A percentile compares a stretch with the other conserved stretches of the same genome.
Evolutionary conservation across 2,113 vertebrate genomes (phyloP).

Genomic region (Bos taurus): ARS-UCD2.0 NC_037340.1:4437001-4437500

Average conservation of each 20-base stretch:
- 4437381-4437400: constrained; percentile 61
- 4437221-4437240: constrained; percentile 38
- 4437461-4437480: constrained; percentile 69
- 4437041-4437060: constrained; percentile 34
- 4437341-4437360: constrained; percentile 46
- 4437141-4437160: background rate
- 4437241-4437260: constrained; percentile 58
- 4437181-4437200: background rate
- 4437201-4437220: constrained; percentile 22
- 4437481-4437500: constrained; percentile 74
- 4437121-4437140: background rate
- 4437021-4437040: background rate
- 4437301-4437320: constrained; percentile 37
- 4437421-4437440: constrained; percentile 57
- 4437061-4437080: background rate
- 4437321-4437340: constrained; percentile 38
- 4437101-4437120: constrained; percentile 20
- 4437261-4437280: constrained; percentile 56
- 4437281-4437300: constrained; percentile 33
- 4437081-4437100: background rate
- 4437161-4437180: constrained; percentile 43
- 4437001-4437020: background rate
- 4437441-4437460: constrained; percentile 66
- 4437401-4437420: constrained; percentile 55
- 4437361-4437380: constrained; percentile 11